Evolutionary conservation across 2,797 vertebrate genomes (phyloP).

Genomic region (Ispidina picta): DNA sequence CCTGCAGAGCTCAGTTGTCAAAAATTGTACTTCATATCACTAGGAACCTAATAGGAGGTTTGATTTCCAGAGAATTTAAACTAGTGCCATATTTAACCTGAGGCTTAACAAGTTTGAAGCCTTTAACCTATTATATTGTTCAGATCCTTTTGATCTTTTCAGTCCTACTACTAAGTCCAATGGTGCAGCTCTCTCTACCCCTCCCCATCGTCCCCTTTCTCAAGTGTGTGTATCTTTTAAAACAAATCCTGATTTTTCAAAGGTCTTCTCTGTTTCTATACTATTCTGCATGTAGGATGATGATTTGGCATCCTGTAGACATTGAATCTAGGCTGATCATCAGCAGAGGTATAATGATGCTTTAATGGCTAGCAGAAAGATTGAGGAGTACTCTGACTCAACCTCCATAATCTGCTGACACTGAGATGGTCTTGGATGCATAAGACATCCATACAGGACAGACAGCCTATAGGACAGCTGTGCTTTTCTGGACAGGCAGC

Average conservation of each 20-base stretch:
- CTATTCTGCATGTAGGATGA: neutral
- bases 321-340: neutral
- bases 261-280: neutral
- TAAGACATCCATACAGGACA: neutral
- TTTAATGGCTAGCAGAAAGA: neutral
- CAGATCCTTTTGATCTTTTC: neutral
- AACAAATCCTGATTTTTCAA: neutral
- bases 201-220: neutral
- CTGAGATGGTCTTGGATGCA: neutral
- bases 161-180: neutral
- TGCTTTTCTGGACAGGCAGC: neutral
- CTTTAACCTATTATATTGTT: neutral
- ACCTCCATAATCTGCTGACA: neutral
- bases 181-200: fast-evolving
- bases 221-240: neutral
- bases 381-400: neutral
- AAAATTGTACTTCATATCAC: neutral
- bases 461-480: neutral
- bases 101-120: neutral
- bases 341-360: neutral
- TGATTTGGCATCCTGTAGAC: neutral
- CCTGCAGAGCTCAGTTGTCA: neutral
- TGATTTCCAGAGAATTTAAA: neutral
- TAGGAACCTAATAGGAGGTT: neutral
- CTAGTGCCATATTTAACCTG: neutral